Conservation (phyloP, 1,140 invertebrate species). For the Trichonephila clavipes region DNA sequence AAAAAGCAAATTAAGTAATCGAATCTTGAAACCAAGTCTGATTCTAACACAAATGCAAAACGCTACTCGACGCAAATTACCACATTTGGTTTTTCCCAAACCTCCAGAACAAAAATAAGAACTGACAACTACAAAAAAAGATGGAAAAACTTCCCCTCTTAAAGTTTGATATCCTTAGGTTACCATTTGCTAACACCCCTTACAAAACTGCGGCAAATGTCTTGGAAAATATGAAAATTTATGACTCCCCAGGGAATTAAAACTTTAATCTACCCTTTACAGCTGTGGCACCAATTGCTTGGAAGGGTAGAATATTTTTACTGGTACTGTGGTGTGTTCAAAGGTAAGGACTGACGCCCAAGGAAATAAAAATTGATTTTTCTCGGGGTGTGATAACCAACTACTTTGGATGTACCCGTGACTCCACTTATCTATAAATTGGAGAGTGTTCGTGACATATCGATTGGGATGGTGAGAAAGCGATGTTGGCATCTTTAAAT, state of each 20-base stretch:
- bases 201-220: not conserved
- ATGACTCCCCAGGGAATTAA: slow-evolving; percentile 14
- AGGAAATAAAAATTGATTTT: slow-evolving; percentile 26
- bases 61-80: not conserved
- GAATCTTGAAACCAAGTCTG: not conserved
- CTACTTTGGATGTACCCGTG: not conserved
- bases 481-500: not conserved
- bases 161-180: not conserved
- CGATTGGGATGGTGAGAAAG: not conserved
- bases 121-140: not conserved
- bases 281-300: not conserved
- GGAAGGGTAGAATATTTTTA: not conserved
- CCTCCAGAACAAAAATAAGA: not conserved
- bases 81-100: not conserved
- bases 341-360: not conserved
- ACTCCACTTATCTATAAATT: slow-evolving; percentile 14
- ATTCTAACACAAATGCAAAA: not conserved
- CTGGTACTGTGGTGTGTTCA: not conserved
- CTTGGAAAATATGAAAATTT: slow-evolving; percentile 41
- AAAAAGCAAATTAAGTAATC: slow-evolving; percentile 1
- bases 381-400: not conserved
- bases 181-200: not conserved
- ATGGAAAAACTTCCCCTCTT: not conserved
- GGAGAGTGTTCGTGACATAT: slow-evolving; percentile 29
- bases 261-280: slow-evolving; percentile 24